Evolutionary conservation across 2,888 invertebrate genomes (phyloP).

Genomic region (Brachyopa scutellaris): DNA sequence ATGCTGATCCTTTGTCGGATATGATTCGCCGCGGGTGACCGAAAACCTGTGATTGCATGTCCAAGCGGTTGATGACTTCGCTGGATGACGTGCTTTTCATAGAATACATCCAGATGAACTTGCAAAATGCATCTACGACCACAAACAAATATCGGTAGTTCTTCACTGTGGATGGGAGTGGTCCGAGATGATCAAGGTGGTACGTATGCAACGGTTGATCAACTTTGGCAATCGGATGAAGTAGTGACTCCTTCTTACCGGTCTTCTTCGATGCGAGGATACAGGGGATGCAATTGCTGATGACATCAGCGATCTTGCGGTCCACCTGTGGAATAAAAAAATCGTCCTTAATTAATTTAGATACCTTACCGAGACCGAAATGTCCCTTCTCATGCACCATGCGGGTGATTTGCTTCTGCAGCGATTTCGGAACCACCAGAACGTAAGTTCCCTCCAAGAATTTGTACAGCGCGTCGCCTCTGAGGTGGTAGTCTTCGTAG

Average conservation of each 20-base stretch:
- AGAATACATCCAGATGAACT: slow-evolving; percentile 78
- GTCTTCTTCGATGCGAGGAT: slow-evolving; percentile 54
- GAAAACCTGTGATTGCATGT: slow-evolving; percentile 75
- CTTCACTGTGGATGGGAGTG: slow-evolving; percentile 75
- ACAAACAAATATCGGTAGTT: slow-evolving; percentile 76
- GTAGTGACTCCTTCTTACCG: slow-evolving; percentile 77
- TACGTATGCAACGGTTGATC: slow-evolving; percentile 75
- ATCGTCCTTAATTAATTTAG: slow-evolving; percentile 25
- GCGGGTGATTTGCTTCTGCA: slow-evolving; percentile 37
- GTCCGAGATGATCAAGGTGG: slow-evolving; percentile 78
- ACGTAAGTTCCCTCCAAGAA: slow-evolving; percentile 42
- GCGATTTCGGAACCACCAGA: slow-evolving; percentile 39
- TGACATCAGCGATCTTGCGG: slow-evolving; percentile 18
- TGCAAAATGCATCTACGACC: slow-evolving; percentile 77
- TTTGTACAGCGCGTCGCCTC: slow-evolving; percentile 38
- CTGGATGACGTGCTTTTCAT: slow-evolving; percentile 74
- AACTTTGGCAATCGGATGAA: slow-evolving; percentile 76
- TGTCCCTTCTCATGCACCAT: slow-evolving; percentile 38
- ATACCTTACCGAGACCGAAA: slow-evolving; percentile 31
- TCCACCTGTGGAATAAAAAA: slow-evolving; percentile 40
- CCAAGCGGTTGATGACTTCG: slow-evolving; percentile 76
- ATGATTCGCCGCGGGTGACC: slow-evolving; percentile 78
- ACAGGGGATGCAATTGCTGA: slow-evolving; percentile 57
- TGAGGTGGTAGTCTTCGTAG: slow-evolving; percentile 47
- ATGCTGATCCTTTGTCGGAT: slow-evolving; percentile 78